phyloP scores from a whole-genome alignment of 1,140 invertebrate genomes.

The Andricus grossulariae region DNA sequence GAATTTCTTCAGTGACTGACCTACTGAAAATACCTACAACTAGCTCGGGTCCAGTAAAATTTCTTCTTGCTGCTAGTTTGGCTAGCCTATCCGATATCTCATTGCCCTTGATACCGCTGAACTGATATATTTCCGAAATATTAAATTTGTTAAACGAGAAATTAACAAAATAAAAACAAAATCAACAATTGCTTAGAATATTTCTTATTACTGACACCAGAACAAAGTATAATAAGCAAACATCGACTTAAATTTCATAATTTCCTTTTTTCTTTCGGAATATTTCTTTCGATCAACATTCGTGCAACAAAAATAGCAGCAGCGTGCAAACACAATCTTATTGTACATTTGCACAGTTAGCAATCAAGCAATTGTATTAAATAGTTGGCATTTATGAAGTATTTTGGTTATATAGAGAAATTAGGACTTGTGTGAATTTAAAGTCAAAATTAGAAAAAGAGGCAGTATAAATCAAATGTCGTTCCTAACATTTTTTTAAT shows the following conservation, averaged over 20 bases:
- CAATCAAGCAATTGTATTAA: background rate
- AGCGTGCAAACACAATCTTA: constrained; percentile 4
- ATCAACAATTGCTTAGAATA: background rate
- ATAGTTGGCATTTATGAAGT: background rate
- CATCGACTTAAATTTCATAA: background rate
- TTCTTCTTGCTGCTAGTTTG: too few species aligned
- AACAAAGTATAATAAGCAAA: background rate
- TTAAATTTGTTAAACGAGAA: background rate
- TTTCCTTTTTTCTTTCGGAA: background rate
- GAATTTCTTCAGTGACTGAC: too few species aligned
- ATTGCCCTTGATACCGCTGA: too few species aligned
- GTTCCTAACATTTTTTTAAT: too few species aligned
- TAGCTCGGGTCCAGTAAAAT: too few species aligned
- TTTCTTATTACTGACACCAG: too few species aligned
- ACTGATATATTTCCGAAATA: too few species aligned
- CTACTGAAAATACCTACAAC: too few species aligned
- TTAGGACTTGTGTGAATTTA: too few species aligned
- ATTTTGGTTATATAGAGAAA: too few species aligned
- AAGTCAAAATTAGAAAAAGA: background rate
- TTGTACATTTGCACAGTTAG: constrained; percentile 2
- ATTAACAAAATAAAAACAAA: background rate
- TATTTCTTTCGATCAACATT: constrained; percentile 8
- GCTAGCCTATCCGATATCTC: too few species aligned
- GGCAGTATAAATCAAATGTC: background rate
- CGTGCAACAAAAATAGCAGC: constrained; percentile 10